Evolutionary conservation across 2,888 invertebrate species (phyloP), one percentile per base, ranked within the genome.

Genomic region (Caenorhabditis wallacei): DNA sequence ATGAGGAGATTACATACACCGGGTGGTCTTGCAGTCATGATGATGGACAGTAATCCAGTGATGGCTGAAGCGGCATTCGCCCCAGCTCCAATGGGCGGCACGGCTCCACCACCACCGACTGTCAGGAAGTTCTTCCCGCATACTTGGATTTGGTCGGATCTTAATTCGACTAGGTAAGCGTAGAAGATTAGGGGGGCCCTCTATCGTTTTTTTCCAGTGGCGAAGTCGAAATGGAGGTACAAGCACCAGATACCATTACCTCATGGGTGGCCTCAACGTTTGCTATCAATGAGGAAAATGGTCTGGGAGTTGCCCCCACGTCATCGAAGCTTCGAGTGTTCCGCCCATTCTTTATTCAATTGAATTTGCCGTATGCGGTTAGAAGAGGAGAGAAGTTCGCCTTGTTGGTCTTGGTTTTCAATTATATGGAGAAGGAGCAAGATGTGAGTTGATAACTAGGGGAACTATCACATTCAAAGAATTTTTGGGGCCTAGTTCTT

Each of bases 341-440:
- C 92, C 95, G 95, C 88, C 95, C 95, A 11, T 96, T 98, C 92
- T 95, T 96, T 87, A 94, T 97, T 54, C 95, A 95, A 10, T 94
- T 96, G 10, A 96, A 97, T 91, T 93, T 98, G 63, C 98, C 98
- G 0, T 95, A 96, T 89, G 95, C 95, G 0, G 95, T 98, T 16
- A 95, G 96, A 88, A 94, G 95, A 84, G 97, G 97, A 26, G 99
- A 99, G 94, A 95, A 95, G 10, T 94, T 98, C 71, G 95, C 96
- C 0, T 94, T 97, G 69, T 95, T 97, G 59, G 90, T 91, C 8
- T 84, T 92, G 24, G 87, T 91, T 16, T 91, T 91, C 88, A 98
- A 97, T 92, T 96, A 97, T 89, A 94, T 96, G 93, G 94, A 95
- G 16, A 94, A 95, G 80, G 95, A 96, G 85, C 89, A 92, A 35